Conservation (phyloP, 2,888 invertebrate species). For the Parochlus steinenii region DNA sequence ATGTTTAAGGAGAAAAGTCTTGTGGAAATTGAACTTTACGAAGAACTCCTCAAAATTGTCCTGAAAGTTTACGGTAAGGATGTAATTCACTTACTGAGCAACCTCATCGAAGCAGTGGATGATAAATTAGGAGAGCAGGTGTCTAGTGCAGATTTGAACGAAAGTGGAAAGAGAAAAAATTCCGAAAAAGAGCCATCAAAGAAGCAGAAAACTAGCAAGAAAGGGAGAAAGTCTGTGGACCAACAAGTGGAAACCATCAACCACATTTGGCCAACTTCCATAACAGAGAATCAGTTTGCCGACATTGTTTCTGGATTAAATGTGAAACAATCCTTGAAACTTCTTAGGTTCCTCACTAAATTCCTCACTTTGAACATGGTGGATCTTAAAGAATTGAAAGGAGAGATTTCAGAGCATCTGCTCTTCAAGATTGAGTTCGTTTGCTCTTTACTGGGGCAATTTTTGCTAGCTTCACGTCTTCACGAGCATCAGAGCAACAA, state of each 20-base stretch:
- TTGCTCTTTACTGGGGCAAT: conserved; percentile 1
- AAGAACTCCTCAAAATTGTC: background rate
- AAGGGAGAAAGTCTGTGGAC: background rate
- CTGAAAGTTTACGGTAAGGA: conserved; percentile 9
- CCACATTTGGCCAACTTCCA: conserved; percentile 1
- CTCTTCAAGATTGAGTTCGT: conserved; percentile 10
- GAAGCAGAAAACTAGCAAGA: background rate
- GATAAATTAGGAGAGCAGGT: background rate
- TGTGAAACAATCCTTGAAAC: conserved; percentile 5
- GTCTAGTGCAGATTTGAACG: background rate
- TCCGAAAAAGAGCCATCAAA: background rate
- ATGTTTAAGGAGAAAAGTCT: conserved; percentile 8
- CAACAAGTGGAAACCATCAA: background rate
- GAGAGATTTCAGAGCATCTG: conserved; percentile 2
- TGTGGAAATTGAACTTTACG: background rate
- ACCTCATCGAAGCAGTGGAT: conserved; percentile 1
- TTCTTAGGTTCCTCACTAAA: background rate
- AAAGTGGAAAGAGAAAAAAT: background rate
- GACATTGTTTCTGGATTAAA: background rate
- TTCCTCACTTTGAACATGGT: background rate
- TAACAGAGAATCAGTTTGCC: background rate
- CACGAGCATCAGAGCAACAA: conserved; percentile 10
- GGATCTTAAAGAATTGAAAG: background rate
- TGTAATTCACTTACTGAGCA: conserved; percentile 7
- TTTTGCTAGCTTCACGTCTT: conserved; percentile 1